These are phyloP conservation scores for Nyctibius bracteatus DNA, from an alignment of 2,113 vertebrate genomes.

Conservation along the genomic window DNA sequence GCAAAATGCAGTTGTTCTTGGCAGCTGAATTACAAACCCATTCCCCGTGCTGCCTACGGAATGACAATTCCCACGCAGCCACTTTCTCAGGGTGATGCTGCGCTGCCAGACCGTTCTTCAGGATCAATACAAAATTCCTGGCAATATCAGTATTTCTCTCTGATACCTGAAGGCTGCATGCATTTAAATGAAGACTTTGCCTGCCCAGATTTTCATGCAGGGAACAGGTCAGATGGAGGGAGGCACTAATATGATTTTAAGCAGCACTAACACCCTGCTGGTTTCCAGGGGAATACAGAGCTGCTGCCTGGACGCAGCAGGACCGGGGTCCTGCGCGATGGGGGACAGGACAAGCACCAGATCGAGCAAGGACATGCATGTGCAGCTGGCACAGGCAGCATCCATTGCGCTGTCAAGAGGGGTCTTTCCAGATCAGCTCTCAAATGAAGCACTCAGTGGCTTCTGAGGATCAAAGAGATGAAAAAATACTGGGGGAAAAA, in stretches of 20 bases:
- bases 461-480: not conserved
- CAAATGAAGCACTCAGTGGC: not conserved
- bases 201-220: not conserved
- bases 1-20: conserved; percentile 43
- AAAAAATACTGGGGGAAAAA: not conserved
- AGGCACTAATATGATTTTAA: not conserved
- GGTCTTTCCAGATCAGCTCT: not conserved
- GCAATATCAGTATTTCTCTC: not conserved
- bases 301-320: rapidly evolving
- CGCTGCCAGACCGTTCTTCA: not conserved
- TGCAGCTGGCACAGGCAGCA: not conserved
- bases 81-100: not conserved
- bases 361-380: not conserved
- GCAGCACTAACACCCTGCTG: not conserved
- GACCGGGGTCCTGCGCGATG: not conserved
- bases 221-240: not conserved
- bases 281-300: not conserved
- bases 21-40: conserved; percentile 40
- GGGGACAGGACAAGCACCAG: not conserved
- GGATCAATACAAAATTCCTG: not conserved
- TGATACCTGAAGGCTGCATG: not conserved
- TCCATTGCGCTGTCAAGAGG: not conserved
- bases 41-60: not conserved
- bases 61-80: conserved; percentile 14
- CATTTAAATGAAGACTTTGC: not conserved